A percentile compares a stretch with the other conserved stretches of the same genome.
Conservation (phyloP, 2,888 invertebrate species). For the Apantesis nais region DNA sequence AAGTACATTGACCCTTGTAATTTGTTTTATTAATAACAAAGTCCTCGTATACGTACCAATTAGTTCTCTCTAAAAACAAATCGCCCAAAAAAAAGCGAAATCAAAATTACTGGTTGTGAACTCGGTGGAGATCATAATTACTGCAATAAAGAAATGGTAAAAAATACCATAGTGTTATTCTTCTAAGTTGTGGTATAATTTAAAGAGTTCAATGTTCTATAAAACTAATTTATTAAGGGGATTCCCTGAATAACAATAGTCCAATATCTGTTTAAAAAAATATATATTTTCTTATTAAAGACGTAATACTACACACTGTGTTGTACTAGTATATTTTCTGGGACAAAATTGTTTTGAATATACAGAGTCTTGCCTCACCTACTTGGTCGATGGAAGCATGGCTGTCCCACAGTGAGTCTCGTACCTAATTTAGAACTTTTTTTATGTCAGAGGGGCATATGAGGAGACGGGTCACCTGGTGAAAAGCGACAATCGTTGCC, state of each 20-base stretch:
- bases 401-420: too few relatives aligned
- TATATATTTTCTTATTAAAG: too few relatives aligned
- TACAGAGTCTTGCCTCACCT: neutral
- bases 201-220: neutral
- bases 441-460: too few relatives aligned
- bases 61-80: neutral
- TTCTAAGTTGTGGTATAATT: neutral
- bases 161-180: neutral
- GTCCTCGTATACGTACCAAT: too few relatives aligned
- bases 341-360: neutral
- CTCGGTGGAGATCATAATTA: neutral
- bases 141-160: neutral
- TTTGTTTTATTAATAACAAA: too few relatives aligned
- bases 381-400: too few relatives aligned
- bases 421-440: too few relatives aligned
- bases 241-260: neutral
- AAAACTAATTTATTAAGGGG: neutral
- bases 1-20: too few relatives aligned
- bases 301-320: neutral
- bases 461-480: too few relatives aligned
- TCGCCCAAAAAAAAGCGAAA: neutral
- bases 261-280: neutral
- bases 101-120: neutral
- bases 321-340: neutral
- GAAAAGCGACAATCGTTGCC: too few relatives aligned